These are phyloP conservation scores for Anoplolepis gracilipes DNA, from an alignment of 1,140 invertebrate genomes.

Conservation along the genomic window DNA sequence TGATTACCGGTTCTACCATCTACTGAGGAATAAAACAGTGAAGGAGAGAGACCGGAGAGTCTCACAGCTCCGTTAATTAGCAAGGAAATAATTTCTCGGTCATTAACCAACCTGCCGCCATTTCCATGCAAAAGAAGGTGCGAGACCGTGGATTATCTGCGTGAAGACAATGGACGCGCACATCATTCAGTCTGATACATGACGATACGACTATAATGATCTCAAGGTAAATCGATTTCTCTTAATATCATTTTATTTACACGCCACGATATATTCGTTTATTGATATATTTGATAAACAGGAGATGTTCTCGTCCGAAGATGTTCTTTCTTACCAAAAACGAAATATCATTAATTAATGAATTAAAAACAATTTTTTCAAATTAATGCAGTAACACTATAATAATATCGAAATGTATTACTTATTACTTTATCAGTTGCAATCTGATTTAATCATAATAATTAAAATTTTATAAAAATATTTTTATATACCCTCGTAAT, in stretches of 20 bases:
- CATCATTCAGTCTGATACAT: slow-evolving; percentile 63
- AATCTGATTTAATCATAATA: not conserved
- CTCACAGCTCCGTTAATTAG: slow-evolving; percentile 70
- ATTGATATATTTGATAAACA: not conserved
- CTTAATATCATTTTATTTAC: slow-evolving; percentile 48
- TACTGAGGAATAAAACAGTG: slow-evolving; percentile 11
- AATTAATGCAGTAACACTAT: not conserved
- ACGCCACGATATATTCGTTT: not conserved
- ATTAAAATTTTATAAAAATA: not conserved
- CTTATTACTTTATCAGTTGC: not conserved
- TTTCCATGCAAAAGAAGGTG: slow-evolving; percentile 58
- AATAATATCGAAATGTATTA: not conserved
- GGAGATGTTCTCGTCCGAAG: not conserved
- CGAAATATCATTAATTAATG: not conserved
- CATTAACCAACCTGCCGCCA: slow-evolving; percentile 67
- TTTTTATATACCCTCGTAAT: not conserved
- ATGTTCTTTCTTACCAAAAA: not conserved
- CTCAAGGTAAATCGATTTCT: slow-evolving; percentile 61
- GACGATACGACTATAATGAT: slow-evolving; percentile 39
- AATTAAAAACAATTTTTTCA: not conserved
- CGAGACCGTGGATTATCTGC: slow-evolving; percentile 62
- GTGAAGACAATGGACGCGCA: slow-evolving; percentile 65
- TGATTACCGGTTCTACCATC: slow-evolving; percentile 6
- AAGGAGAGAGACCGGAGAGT: not conserved
- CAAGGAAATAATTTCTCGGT: slow-evolving; percentile 75